phyloP scores from a whole-genome alignment of 2,888 invertebrate species.

The Callinectes sapidus region DNA sequence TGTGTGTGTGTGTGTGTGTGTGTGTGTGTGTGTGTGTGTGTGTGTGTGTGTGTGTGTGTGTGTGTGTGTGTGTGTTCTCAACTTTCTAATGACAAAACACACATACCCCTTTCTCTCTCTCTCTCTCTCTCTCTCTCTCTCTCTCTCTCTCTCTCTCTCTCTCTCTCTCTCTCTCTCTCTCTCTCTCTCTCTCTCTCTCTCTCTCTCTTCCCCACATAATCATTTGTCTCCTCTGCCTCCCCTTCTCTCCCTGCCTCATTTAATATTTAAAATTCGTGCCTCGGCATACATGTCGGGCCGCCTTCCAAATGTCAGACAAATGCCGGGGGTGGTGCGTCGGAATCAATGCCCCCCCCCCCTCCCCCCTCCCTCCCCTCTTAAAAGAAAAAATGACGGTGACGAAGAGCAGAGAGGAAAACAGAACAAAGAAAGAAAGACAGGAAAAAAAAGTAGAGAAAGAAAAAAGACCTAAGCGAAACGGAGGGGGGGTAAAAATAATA shows the following conservation, averaged over 20 bases:
- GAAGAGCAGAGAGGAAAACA: not conserved
- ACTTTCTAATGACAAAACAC: not conserved
- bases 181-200: not conserved
- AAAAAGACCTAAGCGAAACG: not conserved
- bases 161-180: not conserved
- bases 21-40: slow-evolving; percentile 11
- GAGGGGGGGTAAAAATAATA: not conserved
- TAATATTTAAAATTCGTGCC: slow-evolving; percentile 12
- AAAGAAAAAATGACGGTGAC: not conserved
- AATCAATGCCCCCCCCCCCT: not conserved
- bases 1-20: slow-evolving; percentile 9
- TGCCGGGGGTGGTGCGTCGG: slow-evolving; percentile 5
- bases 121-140: not conserved
- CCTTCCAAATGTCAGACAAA: slow-evolving; percentile 30
- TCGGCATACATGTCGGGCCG: not conserved
- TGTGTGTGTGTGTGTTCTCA: not conserved
- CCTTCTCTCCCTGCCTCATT: slow-evolving; percentile 36
- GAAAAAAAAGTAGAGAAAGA: not conserved
- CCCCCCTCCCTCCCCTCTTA: not conserved
- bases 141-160: not conserved
- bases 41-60: slow-evolving; percentile 6
- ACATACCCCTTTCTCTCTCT: not conserved
- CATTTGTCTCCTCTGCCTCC: not conserved
- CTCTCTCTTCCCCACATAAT: not conserved
- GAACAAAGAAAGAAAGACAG: not conserved